Conservation (phyloP, 2,113 vertebrate genomes). For the Actenoides hombroni region DNA sequence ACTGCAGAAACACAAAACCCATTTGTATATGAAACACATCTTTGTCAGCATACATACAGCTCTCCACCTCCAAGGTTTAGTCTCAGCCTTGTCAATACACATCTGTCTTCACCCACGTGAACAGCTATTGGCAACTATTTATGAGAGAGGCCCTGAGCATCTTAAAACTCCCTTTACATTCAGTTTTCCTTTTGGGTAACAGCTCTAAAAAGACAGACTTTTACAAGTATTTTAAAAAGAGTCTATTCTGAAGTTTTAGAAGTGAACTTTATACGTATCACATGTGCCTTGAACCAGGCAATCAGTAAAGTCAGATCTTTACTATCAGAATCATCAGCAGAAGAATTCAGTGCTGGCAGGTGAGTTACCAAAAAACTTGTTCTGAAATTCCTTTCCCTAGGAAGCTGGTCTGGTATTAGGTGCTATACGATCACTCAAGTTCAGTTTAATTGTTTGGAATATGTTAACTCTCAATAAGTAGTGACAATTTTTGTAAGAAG, state of each 20-base stretch:
- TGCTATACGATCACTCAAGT: not conserved
- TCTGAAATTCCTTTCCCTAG: not conserved
- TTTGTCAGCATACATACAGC: not conserved
- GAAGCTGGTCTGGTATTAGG: not conserved
- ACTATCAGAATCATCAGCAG: not conserved
- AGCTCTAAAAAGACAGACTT: not conserved
- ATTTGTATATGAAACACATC: slow-evolving; percentile 7
- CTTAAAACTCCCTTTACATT: not conserved
- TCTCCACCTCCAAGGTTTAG: not conserved
- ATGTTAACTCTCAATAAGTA: not conserved
- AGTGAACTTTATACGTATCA: not conserved
- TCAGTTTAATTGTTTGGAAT: not conserved
- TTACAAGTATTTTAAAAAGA: not conserved
- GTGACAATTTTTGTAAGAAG: not conserved
- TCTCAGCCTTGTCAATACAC: not conserved
- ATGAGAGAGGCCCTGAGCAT: not conserved
- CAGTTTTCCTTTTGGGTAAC: not conserved
- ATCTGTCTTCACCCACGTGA: not conserved
- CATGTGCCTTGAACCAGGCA: not conserved
- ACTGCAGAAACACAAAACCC: not conserved
- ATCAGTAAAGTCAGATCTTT: not conserved
- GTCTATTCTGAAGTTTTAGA: slow-evolving; percentile 38
- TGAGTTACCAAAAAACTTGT: not conserved
- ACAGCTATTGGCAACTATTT: not conserved
- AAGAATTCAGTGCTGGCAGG: not conserved